These are phyloP conservation scores for Dicyrtomina minuta DNA, from an alignment of 2,888 invertebrate species.

Conservation along the genomic window DNA sequence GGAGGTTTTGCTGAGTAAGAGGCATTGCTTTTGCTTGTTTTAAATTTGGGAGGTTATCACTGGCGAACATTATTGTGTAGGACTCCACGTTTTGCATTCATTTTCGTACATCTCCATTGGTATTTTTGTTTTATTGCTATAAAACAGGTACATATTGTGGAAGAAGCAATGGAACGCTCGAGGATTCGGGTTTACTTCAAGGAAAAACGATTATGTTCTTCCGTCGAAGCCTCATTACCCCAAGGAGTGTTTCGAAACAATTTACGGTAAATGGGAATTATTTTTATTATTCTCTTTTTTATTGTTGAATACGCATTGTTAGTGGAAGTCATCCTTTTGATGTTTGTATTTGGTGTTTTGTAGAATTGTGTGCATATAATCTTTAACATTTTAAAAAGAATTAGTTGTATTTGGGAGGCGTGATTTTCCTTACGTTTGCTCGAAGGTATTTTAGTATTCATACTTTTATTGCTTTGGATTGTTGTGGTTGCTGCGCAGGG, in stretches of 20 bases:
- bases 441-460: too few species aligned
- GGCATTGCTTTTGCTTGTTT: not conserved
- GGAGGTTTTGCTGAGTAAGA: constrained; percentile 88
- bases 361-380: too few species aligned
- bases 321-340: too few species aligned
- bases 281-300: not conserved
- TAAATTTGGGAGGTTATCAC: too few species aligned
- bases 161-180: constrained; percentile 65
- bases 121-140: constrained; percentile 60
- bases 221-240: constrained; percentile 64
- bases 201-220: constrained; percentile 78
- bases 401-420: not conserved
- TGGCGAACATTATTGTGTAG: not conserved
- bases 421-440: not conserved
- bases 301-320: too few species aligned
- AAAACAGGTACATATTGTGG: constrained; percentile 70
- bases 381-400: too few species aligned
- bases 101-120: not conserved
- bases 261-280: constrained; percentile 68
- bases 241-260: constrained; percentile 87
- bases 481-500: too few species aligned
- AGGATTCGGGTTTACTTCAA: constrained; percentile 93
- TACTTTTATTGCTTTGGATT: too few species aligned
- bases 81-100: not conserved
- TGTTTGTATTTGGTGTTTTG: too few species aligned